Percentiles rank a stretch among this genome's conserved stretches.
phyloP scores from a whole-genome alignment of 2,888 invertebrate species.

The Mesorhabditis belari region DNA sequence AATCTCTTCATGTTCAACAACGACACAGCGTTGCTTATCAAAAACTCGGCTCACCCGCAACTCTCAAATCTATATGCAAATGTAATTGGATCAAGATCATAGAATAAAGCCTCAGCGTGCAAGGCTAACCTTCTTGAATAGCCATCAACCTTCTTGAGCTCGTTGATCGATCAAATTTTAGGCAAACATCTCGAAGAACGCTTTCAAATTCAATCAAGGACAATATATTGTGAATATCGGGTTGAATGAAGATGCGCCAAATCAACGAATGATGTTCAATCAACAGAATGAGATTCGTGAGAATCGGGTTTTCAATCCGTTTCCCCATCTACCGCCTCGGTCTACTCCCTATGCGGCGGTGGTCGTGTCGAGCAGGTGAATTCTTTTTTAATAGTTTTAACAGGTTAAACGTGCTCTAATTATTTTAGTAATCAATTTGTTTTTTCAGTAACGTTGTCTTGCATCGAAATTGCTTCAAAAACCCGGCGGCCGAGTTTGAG shows the following conservation, averaged over 20 bases:
- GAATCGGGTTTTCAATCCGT: conserved; percentile 79
- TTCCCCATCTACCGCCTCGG: conserved; percentile 74
- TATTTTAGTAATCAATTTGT: not conserved
- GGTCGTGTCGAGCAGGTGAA: conserved; percentile 67
- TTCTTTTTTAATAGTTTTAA: no score
- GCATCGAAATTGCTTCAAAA: conserved; percentile 74
- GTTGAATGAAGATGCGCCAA: conserved; percentile 58
- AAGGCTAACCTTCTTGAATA: not conserved
- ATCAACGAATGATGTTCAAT: conserved; percentile 42
- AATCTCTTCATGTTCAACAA: conserved; percentile 50
- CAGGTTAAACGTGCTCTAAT: not conserved
- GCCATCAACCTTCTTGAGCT: not conserved
- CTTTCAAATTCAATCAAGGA: conserved; percentile 71
- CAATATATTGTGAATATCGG: conserved; percentile 49
- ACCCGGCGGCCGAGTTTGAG: conserved; percentile 83
- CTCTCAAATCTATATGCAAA: conserved; percentile 30
- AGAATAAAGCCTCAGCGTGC: not conserved
- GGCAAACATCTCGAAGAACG: conserved; percentile 75
- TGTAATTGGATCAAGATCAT: conserved; percentile 15
- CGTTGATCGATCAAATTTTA: conserved; percentile 43
- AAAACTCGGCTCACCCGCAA: conserved; percentile 45
- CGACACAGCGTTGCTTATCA: conserved; percentile 43
- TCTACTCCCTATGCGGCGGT: conserved; percentile 85
- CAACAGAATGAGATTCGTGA: conserved; percentile 63
- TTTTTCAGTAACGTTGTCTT: conserved; percentile 73